Conservation (phyloP, 2,888 invertebrate species). For the Apotomis turbidana region DNA sequence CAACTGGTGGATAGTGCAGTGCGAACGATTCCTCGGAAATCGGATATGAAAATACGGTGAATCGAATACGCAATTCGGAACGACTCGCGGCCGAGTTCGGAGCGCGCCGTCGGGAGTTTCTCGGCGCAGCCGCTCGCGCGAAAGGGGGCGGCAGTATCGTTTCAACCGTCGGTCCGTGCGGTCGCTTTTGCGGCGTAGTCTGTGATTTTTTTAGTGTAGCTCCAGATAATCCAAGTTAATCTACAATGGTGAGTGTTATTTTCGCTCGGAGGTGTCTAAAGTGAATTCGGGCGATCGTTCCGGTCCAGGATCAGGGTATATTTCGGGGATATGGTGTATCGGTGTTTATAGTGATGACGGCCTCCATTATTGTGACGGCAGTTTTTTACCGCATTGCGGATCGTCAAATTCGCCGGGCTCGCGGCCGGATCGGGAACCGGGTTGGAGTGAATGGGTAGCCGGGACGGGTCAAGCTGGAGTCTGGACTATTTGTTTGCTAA, state of each 20-base stretch:
- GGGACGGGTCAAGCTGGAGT: slow-evolving; percentile 15
- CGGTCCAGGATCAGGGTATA: slow-evolving; percentile 64
- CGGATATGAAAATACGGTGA: slow-evolving; percentile 76
- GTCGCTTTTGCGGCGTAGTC: slow-evolving; percentile 83
- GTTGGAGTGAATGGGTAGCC: slow-evolving; percentile 45
- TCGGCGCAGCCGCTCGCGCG: slow-evolving; percentile 80
- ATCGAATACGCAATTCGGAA: slow-evolving; percentile 78
- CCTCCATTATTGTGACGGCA: slow-evolving; percentile 84
- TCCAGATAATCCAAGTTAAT: slow-evolving; percentile 85
- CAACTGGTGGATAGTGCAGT: slow-evolving; percentile 58
- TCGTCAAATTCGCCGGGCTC: slow-evolving; percentile 59
- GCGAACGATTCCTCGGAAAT: slow-evolving; percentile 60
- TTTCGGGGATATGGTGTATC: slow-evolving; percentile 77
- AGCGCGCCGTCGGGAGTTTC: slow-evolving; percentile 78
- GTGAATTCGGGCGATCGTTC: slow-evolving; percentile 68
- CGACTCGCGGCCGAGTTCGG: slow-evolving; percentile 75
- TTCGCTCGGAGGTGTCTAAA: slow-evolving; percentile 69
- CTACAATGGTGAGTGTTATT: slow-evolving; percentile 84
- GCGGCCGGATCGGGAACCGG: slow-evolving; percentile 49
- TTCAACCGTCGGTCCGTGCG: slow-evolving; percentile 82
- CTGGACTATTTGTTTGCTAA: slow-evolving; percentile 34
- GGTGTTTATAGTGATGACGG: slow-evolving; percentile 83
- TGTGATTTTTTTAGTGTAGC: slow-evolving; percentile 84
- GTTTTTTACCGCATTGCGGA: slow-evolving; percentile 84
- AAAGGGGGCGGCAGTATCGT: slow-evolving; percentile 85